Evolutionary conservation across 2,797 vertebrate species (phyloP), one percentile per base, ranked within the genome.

Genomic region (Decapterus maruadsi): DNA sequence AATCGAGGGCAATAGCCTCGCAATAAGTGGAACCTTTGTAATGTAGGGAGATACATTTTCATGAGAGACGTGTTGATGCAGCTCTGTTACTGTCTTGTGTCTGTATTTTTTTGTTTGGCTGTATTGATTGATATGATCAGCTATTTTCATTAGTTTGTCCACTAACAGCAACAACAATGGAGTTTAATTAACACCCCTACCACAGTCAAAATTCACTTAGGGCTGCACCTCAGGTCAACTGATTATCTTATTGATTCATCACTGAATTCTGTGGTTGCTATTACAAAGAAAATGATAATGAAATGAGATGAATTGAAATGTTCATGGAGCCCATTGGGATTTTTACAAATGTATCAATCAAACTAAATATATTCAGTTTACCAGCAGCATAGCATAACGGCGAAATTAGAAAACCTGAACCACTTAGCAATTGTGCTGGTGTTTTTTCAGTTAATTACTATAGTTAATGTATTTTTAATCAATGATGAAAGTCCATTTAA

Each of bases 11-110:
- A 75, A 53, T 43, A 50, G 29, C 57, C 13, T 3, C 70, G 58
- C 17, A 69, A 43, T 60, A 59, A 69, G 68, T 56, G n/a, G 26
- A 16, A 53, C 16, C 64, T 64, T 64, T 80, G 1, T 63, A 19
- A 54, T 55, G 20, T 46, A 11, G 19, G 31, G 46, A 75, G n/a
- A 57, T 54, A 42, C 9, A 8, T 63, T 81, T 53, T 69, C 43
- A 22, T 61, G 8, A 45, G 42, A 43, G 14, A 17, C 10, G 29
- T 36, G 36, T 42, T 64, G 4, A 63, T 72, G 45, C 6, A 63
- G 7, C 10, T 22, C n/a, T 56, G 4, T n/a, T 11, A 14, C 4
- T n/a, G 9, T 60, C 48, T 66, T 55, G 16, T 36, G 1, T 19
- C n/a, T 17, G 36, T 20, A 1, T 54, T 14, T 45, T 4, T 20